Conservation (phyloP, 2,888 invertebrate species). For the Tipula confusa region DNA sequence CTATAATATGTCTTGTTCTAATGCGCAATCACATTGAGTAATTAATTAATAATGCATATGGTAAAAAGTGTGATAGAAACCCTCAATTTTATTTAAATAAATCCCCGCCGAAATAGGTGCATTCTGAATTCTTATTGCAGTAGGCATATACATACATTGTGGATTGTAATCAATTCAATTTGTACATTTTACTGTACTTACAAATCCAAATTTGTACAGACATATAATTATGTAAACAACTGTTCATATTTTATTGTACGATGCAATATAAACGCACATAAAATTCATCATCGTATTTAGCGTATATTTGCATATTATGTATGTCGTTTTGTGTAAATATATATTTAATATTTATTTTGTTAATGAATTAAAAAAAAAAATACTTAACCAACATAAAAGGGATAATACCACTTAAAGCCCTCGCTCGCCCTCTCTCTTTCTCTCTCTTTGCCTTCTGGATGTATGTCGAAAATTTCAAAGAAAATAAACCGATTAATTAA, state of each 20-base stretch:
- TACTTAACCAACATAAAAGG: not conserved
- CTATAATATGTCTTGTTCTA: not conserved
- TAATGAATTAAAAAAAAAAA: not conserved
- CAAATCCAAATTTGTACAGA: not conserved
- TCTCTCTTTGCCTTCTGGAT: too few relatives aligned
- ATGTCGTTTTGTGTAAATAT: not conserved
- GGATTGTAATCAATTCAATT: constrained; percentile 9
- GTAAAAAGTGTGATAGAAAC: not conserved
- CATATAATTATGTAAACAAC: not conserved
- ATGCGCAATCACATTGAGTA: not conserved
- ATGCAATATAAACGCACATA: not conserved
- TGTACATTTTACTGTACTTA: not conserved
- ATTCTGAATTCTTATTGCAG: not conserved
- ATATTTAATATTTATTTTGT: not conserved
- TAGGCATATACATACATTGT: not conserved
- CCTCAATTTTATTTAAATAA: not conserved
- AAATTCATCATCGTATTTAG: not conserved
- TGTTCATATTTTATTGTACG: not conserved
- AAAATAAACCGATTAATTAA: not conserved
- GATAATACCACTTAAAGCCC: not conserved
- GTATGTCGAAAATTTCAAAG: not conserved
- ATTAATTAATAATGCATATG: not conserved
- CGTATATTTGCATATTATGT: not conserved
- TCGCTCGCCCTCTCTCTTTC: not conserved
- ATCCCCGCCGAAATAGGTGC: too few relatives aligned